A percentile compares a stretch with the other conserved stretches of the same genome.
Conservation (phyloP, 2,113 vertebrate genomes). For the Coturnix japonica region DNA sequence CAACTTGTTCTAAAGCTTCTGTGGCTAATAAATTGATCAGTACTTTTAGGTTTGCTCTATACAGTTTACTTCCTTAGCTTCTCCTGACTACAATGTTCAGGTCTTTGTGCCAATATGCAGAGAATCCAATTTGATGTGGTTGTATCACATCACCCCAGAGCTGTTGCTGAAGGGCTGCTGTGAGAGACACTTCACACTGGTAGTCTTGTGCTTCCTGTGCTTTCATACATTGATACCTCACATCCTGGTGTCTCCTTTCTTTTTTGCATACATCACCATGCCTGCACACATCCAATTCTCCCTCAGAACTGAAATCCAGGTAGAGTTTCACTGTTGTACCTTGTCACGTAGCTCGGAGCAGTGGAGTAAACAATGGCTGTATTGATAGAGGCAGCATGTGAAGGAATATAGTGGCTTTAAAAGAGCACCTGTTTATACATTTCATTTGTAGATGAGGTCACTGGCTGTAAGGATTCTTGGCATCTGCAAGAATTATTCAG, state of each 20-base stretch:
- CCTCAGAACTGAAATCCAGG: neutral
- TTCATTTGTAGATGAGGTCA: neutral
- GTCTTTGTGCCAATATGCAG: neutral
- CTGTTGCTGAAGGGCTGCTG: neutral
- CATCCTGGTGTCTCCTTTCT: slow-evolving; percentile 47
- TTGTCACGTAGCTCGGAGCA: neutral
- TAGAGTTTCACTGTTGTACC: slow-evolving; percentile 10
- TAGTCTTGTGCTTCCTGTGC: neutral
- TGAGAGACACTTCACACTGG: neutral
- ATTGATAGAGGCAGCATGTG: neutral
- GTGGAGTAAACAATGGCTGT: neutral
- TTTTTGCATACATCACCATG: neutral
- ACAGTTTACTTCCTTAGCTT: neutral
- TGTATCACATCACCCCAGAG: neutral
- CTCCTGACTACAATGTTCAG: neutral
- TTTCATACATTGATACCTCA: neutral
- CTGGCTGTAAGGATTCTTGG: neutral
- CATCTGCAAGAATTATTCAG: neutral
- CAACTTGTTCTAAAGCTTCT: neutral
- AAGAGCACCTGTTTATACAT: neutral
- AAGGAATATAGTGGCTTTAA: neutral
- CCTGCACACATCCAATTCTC: slow-evolving; percentile 6
- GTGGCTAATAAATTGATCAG: neutral
- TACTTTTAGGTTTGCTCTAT: neutral
- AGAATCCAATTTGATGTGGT: neutral